Evolutionary conservation across 2,888 invertebrate species (phyloP).

Genomic region (Drosophila siamana): DNA sequence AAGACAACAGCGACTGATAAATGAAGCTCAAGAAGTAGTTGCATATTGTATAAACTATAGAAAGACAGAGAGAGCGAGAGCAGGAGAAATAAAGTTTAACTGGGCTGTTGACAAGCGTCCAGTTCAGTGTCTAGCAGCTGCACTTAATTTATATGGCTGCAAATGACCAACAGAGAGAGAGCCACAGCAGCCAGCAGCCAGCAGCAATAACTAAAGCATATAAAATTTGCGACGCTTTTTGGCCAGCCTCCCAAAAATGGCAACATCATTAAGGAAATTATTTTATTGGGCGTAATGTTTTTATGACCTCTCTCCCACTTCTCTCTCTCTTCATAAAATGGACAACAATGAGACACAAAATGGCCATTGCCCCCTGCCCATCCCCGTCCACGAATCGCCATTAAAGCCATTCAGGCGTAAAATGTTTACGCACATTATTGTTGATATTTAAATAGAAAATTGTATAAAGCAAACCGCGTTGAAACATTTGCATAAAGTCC

Average conservation of each 20-base stretch:
- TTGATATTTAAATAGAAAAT: constrained; percentile 49
- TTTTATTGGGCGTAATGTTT: constrained; percentile 83
- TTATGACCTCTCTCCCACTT: constrained; percentile 59
- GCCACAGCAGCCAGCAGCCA: too few relatives aligned
- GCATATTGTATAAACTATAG: constrained; percentile 10
- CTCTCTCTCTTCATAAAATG: constrained; percentile 22
- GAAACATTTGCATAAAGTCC: constrained; percentile 66
- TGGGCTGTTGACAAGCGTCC: constrained; percentile 38
- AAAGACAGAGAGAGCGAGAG: background rate
- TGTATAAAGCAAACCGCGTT: constrained; percentile 12
- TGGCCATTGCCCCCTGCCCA: too few relatives aligned
- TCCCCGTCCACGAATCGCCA: too few relatives aligned
- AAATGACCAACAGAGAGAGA: constrained; percentile 61
- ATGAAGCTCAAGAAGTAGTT: constrained; percentile 46
- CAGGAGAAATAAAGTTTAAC: background rate
- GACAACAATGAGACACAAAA: constrained; percentile 64
- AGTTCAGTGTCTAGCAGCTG: constrained; percentile 22
- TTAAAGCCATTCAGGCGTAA: constrained; percentile 38
- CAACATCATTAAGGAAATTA: constrained; percentile 75
- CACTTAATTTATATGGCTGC: constrained; percentile 60
- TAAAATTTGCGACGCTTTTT: constrained; percentile 33
- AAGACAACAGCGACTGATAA: constrained; percentile 66
- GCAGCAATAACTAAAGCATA: constrained; percentile 11
- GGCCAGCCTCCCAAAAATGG: constrained; percentile 44
- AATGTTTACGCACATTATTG: constrained; percentile 64